Evolutionary conservation across 2,888 invertebrate genomes (phyloP), one percentile per base, ranked within the genome.

Genomic region (Neocrepidodera transversa): DNA sequence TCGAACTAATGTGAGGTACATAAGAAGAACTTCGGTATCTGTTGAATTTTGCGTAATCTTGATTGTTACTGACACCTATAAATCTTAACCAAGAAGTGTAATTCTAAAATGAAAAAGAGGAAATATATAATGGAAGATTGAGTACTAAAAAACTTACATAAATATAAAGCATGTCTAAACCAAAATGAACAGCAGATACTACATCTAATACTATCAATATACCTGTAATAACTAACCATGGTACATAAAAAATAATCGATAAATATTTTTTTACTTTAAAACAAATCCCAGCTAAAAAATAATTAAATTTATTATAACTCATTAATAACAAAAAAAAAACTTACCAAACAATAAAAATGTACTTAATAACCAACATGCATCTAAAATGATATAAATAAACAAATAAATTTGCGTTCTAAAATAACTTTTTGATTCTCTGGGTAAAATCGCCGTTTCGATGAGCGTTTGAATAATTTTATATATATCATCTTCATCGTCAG

Each of bases 161-260:
- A 23, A 80, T 79, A 4, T 78, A 60, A 4, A 74, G 58, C 20
- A 81, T 72, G 62, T 82, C 82, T 16, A 76, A 48, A 16, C 76
- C 76, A 64, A 79, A 80, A 61, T 76, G 80, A n/a, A 79, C 79
- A 6, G 79, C 76, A 11, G 81, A 79, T 3, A 80, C 76, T 10
- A 77, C 76, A 66, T 83, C 83, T 47, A 82, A 65, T 7, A 81
- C 58, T 56, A 77, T 69, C 2, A 79, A 77, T 2, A 73, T 71
- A 1, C 77, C 62, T 4, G 79, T 71, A 3, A 74, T 65, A 5
- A 80, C 11, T 26, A 81, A 72, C 82, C 82, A 83, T 7, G 82
- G 82, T 68, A 77, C 65, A 58, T 72, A 72, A 54, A 72, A 72
- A 13, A 71, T 10, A 1, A 71, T 45, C 2, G 69, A 67, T 23